Evolutionary conservation across 2,797 vertebrate species (phyloP), one percentile per base, ranked within the genome.

Genomic region (Falco concolor): DNA sequence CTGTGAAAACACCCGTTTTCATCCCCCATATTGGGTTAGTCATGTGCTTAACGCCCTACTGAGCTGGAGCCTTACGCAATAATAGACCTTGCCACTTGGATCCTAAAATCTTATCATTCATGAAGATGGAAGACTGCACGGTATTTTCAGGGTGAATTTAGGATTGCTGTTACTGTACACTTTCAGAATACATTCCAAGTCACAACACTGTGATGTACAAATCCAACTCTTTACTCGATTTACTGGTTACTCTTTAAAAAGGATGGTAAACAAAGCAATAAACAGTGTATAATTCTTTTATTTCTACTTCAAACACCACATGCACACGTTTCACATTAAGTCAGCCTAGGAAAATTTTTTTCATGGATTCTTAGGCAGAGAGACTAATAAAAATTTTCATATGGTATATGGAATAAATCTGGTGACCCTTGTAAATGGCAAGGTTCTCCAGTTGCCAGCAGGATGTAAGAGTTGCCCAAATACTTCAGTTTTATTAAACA

Each of bases 111-210:
- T 36, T 60, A 75, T 8, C 65, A 42, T 18, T 60, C 45, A 10
- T 15, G 12, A 89, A 69, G 50, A 73, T 28, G 34, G 57, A 87
- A 69, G 59, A 47, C 34, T 79, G 45, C 5, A 10, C 15, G 27
- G 28, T 75, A 73, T 73, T 89, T 92, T 69, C 75, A 74, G 56
- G 59, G 64, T 69, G 75, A 83, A 87, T 80, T 95, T 67, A 74
- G 38, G 21, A 60, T 34, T 79, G 47, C 44, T 90, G 56, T 76
- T 60, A 59, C 56, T 45, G 34, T 19, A 16, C 14, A 8, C 27
- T 59, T 83, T 67, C 42, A 78, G 49, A 87, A 82, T 64, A 79
- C 20, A 90, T 44, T 67, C n/a, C 0, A 65, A 27, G 49, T 56
- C 77, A 88, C 44, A 88, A 74, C 19, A 60, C 1, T 5, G 30